phyloP scores from a whole-genome alignment of 1,140 invertebrate species.

The Bombus haemorrhoidalis region DNA sequence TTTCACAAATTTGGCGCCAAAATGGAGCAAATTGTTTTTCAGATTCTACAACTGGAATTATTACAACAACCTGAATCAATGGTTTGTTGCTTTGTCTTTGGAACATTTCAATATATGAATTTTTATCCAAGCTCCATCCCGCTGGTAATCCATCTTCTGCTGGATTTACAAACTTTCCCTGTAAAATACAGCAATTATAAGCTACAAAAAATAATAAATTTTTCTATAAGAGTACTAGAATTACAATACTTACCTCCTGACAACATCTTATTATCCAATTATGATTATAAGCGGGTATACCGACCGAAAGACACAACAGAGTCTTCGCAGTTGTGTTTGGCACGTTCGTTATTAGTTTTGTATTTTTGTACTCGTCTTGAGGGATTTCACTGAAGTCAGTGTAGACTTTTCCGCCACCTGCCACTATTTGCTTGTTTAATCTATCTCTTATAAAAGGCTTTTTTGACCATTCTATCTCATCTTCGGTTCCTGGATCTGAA shows the following conservation, averaged over 20 bases:
- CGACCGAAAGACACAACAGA: conserved; percentile 83
- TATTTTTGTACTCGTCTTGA: conserved; percentile 81
- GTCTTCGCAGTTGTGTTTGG: conserved; percentile 85
- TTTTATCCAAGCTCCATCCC: conserved; percentile 83
- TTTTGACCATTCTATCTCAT: conserved; percentile 82
- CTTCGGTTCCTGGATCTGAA: conserved; percentile 74
- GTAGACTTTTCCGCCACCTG: conserved; percentile 83
- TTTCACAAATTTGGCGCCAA: conserved; percentile 84
- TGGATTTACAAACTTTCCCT: conserved; percentile 74
- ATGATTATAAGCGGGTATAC: conserved; percentile 82
- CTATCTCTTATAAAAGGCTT: conserved; percentile 84
- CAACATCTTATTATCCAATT: conserved; percentile 85
- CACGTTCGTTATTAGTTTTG: conserved; percentile 83
- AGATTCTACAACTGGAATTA: conserved; percentile 81
- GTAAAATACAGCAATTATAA: background rate
- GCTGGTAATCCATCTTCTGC: conserved; percentile 81
- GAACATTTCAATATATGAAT: conserved; percentile 80
- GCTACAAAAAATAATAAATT: background rate
- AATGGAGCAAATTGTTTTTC: conserved; percentile 82
- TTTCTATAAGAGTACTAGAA: background rate
- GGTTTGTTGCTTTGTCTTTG: conserved; percentile 81
- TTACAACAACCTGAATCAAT: conserved; percentile 81
- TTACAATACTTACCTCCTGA: conserved; percentile 67
- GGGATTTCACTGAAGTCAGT: conserved; percentile 84
- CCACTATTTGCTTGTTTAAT: conserved; percentile 82